A percentile compares a stretch with the other conserved stretches of the same genome.
Conservation (phyloP, 2,888 invertebrate genomes). For the Arctia plantaginis region DNA sequence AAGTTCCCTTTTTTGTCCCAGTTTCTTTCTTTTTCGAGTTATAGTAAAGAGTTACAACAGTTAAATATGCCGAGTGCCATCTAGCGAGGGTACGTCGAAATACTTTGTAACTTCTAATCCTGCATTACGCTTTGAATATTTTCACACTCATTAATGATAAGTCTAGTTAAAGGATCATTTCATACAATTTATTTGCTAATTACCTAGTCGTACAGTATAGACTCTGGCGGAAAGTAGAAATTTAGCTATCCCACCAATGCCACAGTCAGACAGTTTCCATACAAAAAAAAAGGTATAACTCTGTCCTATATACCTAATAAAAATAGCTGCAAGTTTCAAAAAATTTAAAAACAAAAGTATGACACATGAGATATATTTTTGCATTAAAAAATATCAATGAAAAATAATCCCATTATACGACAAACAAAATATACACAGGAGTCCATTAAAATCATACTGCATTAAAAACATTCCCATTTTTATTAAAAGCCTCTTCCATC, state of each 20-base stretch:
- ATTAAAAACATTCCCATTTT: conserved; percentile 20
- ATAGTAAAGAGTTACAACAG: background rate
- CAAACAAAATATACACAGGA: conserved; percentile 1
- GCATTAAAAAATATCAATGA: background rate
- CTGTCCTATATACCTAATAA: background rate
- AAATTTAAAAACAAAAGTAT: background rate
- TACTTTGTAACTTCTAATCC: background rate
- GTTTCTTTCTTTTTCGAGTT: background rate
- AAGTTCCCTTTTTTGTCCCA: background rate
- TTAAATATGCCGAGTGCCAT: background rate
- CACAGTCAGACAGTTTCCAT: background rate
- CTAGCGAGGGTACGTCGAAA: background rate
- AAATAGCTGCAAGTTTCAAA: background rate
- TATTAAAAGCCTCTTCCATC: conserved; percentile 9
- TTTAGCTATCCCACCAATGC: background rate
- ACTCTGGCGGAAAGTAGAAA: background rate
- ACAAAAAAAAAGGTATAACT: background rate
- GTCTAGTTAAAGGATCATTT: background rate
- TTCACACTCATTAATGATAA: background rate
- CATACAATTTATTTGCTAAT: background rate
- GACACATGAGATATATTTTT: too few relatives aligned
- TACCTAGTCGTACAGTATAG: background rate
- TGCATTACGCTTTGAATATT: background rate
- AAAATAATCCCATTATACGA: background rate
- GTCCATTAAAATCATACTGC: conserved; percentile 16